Conservation (phyloP, 2,113 vertebrate genomes). For the Mesocricetus auratus region DNA sequence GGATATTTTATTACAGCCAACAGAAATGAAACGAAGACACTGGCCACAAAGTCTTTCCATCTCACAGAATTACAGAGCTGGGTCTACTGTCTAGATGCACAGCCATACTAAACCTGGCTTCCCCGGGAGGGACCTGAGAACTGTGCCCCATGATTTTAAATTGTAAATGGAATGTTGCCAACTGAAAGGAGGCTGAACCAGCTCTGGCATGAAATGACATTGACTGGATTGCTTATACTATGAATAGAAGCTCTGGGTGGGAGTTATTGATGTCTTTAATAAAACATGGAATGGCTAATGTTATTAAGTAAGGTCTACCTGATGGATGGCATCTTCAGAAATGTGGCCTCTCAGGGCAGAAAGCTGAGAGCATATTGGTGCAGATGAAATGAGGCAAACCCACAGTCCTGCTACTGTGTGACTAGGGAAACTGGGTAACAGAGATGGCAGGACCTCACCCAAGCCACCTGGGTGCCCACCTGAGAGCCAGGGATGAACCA, state of each 20-base stretch:
- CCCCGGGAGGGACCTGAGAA: neutral
- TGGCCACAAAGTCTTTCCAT: neutral
- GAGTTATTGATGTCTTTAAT: slow-evolving; percentile 67
- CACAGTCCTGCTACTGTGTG: neutral
- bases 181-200: neutral
- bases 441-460: neutral
- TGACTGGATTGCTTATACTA: neutral
- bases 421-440: neutral
- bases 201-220: slow-evolving; percentile 3
- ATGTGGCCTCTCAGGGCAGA: neutral
- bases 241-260: neutral
- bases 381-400: neutral
- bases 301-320: slow-evolving; percentile 22
- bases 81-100: neutral
- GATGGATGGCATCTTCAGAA: slow-evolving; percentile 51
- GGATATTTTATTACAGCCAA: too few relatives aligned
- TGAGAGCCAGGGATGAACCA: neutral
- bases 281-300: slow-evolving; percentile 23
- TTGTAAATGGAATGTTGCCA: neutral
- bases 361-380: neutral
- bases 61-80: neutral
- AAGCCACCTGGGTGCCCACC: too few relatives aligned
- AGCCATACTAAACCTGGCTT: neutral
- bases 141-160: neutral
- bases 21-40: neutral